Percentiles rank a stretch among this genome's conserved stretches.
These are phyloP conservation scores for Linyphia triangularis DNA, from an alignment of 2,888 invertebrate species.

Conservation along the genomic window DNA sequence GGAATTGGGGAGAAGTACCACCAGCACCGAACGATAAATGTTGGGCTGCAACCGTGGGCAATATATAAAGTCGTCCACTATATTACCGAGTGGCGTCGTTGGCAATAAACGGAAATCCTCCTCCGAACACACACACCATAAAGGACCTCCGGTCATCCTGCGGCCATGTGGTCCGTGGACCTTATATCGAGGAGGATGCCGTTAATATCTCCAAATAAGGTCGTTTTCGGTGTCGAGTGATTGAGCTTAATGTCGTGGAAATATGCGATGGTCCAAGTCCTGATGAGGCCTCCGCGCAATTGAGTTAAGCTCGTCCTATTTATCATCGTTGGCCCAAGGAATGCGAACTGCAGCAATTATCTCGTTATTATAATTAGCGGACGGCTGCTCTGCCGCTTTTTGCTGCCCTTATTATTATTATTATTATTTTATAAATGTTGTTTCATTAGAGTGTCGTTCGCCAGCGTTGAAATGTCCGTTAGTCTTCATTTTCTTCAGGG, in stretches of 20 bases:
- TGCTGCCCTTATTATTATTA: background rate
- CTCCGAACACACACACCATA: slow-evolving; percentile 26
- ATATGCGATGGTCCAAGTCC: slow-evolving; percentile 70
- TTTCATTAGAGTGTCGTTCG: background rate
- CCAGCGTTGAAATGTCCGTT: slow-evolving; percentile 2
- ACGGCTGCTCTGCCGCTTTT: slow-evolving; percentile 29
- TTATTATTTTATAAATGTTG: slow-evolving; percentile 15
- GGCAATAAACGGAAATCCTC: slow-evolving; percentile 60
- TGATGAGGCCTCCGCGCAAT: slow-evolving; percentile 67
- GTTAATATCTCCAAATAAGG: slow-evolving; percentile 72
- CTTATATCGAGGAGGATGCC: slow-evolving; percentile 64
- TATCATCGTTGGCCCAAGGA: slow-evolving; percentile 68
- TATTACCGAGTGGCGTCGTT: slow-evolving; percentile 40
- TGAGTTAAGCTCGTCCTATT: slow-evolving; percentile 73
- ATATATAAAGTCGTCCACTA: slow-evolving; percentile 56
- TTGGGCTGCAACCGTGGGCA: slow-evolving; percentile 52
- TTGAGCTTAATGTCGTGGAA: slow-evolving; percentile 74
- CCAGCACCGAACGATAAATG: slow-evolving; percentile 45
- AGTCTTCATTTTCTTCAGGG: slow-evolving; percentile 5
- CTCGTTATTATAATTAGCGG: slow-evolving; percentile 72
- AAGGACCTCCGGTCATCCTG: slow-evolving; percentile 65
- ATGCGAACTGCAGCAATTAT: slow-evolving; percentile 64
- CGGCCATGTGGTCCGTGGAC: slow-evolving; percentile 60
- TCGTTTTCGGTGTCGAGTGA: slow-evolving; percentile 64
- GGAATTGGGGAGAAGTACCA: background rate